Evolutionary conservation across 1,140 invertebrate species (phyloP), one percentile per base, ranked within the genome.

Genomic region (Batillaria attramentaria): DNA sequence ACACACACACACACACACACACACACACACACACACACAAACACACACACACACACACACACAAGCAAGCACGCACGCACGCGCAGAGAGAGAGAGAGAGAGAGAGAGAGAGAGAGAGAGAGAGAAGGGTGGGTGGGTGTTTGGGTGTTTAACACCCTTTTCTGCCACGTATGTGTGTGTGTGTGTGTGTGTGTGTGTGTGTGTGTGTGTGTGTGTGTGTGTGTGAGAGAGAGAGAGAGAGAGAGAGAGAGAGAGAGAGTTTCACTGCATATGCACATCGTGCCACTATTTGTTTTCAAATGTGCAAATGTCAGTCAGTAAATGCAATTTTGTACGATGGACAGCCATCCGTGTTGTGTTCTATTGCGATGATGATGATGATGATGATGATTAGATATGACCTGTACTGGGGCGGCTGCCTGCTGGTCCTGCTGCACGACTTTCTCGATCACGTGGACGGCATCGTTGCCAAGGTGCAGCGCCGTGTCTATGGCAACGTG

Each of bases 371-470:
- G 50, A 18, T n/a, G 18, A 20, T n/a, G 50, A 54, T 54, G 50
- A 54, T 20, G n/a, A 18, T 18, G n/a, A n/a, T n/a, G n/a, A n/a
- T 37, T 74, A 88, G 87, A 65, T 85, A 86, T 73, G 65, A 84
- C 13, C 81, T 78, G 41, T 78, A 81, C 65, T 82, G 81, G 80
- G 76, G 74, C 31, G 86, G 81, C 2, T 87, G 84, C 72, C 77
- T 82, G 37, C 72, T 84, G 62, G 85, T 88, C 24, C 13, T 86
- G 8, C 77, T 87, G 4, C 87, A 88, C 68, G 87, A 88, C 65
- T 87, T 87, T 65, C 77, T 88, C 41, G 87, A 88, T 65, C 87
- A 88, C 72, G 69, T 88, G 37, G 87, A 88, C 79, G 87, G 87
- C n/a, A 87, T 88, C 41, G 87, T 88, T 1, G 87, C 87, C 41